Evolutionary conservation across 2,113 vertebrate genomes (phyloP).

Genomic region (Nerophis ophidion): DNA sequence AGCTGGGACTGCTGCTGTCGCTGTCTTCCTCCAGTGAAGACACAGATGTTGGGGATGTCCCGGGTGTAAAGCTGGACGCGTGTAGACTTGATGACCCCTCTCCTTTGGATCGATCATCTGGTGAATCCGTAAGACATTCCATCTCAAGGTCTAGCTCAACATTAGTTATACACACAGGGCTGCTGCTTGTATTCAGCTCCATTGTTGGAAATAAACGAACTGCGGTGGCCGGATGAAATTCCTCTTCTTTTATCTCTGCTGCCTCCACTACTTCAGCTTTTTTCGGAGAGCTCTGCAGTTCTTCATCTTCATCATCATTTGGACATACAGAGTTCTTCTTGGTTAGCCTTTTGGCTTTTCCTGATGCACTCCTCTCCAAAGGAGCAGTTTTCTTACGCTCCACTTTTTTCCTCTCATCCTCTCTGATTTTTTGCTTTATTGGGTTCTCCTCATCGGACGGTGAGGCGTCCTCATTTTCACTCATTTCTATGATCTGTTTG

Average conservation of each 20-base stretch:
- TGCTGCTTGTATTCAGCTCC: slow-evolving; percentile 82
- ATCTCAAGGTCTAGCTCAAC: slow-evolving; percentile 86
- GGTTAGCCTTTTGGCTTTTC: slow-evolving; percentile 75
- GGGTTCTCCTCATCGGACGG: slow-evolving; percentile 86
- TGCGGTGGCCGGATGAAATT: slow-evolving; percentile 47
- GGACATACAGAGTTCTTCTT: slow-evolving; percentile 80
- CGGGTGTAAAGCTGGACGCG: slow-evolving; percentile 95
- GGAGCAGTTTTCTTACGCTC: slow-evolving; percentile 73
- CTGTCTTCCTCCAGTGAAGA: slow-evolving; percentile 98
- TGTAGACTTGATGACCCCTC: slow-evolving; percentile 96
- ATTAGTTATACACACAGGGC: slow-evolving; percentile 62
- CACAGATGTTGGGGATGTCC: slow-evolving; percentile 93
- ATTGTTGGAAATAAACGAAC: slow-evolving; percentile 71
- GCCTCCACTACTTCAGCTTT: slow-evolving; percentile 77
- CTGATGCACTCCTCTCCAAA: slow-evolving; percentile 64
- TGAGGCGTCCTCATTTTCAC: slow-evolving; percentile 91
- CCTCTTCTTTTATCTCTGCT: slow-evolving; percentile 62
- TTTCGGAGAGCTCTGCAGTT: slow-evolving; percentile 72
- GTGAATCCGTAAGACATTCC: slow-evolving; percentile 93
- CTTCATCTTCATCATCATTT: slow-evolving; percentile 80
- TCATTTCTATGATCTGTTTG: slow-evolving; percentile 94
- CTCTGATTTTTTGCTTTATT: slow-evolving; percentile 74
- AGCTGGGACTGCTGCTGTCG: slow-evolving; percentile 93
- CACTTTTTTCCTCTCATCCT: slow-evolving; percentile 68
- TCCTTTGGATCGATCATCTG: slow-evolving; percentile 91